These are phyloP conservation scores for Euleptes europaea DNA, from an alignment of 2,113 vertebrate species.

Conservation along the genomic window DNA sequence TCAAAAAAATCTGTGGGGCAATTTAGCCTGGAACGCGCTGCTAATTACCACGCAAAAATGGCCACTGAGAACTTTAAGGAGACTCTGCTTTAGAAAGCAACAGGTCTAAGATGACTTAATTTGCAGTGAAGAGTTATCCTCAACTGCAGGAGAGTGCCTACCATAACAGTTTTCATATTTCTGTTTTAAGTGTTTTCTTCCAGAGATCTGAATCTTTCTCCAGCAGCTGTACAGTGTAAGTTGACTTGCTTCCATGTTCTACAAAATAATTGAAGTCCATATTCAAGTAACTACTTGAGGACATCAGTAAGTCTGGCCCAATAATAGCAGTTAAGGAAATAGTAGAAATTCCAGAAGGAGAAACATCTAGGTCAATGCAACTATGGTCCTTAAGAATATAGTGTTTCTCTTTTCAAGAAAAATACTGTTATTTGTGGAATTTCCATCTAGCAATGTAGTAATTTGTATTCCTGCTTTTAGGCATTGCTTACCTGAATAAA, in stretches of 20 bases:
- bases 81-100: neutral
- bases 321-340: neutral
- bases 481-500: slow-evolving; percentile 41
- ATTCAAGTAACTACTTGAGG: neutral
- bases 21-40: no score
- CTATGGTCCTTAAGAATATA: neutral
- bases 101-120: neutral
- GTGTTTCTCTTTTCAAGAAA: neutral
- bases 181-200: neutral
- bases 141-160: neutral
- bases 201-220: neutral
- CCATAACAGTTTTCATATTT: neutral
- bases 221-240: neutral
- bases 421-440: neutral
- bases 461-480: neutral
- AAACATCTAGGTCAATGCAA: neutral
- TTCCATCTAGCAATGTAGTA: neutral
- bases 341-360: neutral
- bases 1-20: no score
- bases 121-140: neutral
- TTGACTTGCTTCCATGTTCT: neutral
- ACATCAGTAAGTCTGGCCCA: neutral
- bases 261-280: neutral
- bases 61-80: neutral
- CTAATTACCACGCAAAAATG: no score